Evolutionary conservation across 2,113 vertebrate genomes (phyloP).

Genomic region (Oceanodroma tethys): DNA sequence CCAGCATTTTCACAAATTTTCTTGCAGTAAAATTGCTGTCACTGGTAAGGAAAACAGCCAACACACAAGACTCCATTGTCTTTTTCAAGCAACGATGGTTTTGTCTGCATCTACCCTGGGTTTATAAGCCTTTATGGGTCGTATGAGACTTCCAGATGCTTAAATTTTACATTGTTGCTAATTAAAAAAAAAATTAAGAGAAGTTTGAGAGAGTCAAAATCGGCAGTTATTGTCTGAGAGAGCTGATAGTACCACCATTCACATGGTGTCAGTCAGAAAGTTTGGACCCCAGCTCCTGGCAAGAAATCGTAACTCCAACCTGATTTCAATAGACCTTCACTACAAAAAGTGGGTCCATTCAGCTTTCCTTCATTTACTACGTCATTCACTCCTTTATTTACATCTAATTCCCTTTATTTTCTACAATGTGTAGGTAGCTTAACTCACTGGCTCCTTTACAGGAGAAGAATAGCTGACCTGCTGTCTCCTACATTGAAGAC

Average conservation of each 20-base stretch:
- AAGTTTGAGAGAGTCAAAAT: neutral
- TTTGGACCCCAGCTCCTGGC: neutral
- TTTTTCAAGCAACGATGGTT: neutral
- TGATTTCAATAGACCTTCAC: rapidly evolving
- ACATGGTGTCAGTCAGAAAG: neutral
- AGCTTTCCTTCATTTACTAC: neutral
- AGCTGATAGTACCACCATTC: neutral
- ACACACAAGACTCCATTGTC: neutral
- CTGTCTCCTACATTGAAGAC: neutral
- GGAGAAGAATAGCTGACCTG: neutral
- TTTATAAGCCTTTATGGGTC: neutral
- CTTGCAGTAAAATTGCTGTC: neutral
- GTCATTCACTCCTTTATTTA: neutral
- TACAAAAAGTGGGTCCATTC: neutral
- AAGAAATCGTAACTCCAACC: neutral
- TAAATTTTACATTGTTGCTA: neutral
- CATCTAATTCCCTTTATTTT: neutral
- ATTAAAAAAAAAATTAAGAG: neutral
- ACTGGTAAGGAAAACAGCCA: neutral
- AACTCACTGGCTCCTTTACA: neutral
- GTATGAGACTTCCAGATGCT: neutral
- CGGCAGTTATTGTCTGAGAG: neutral
- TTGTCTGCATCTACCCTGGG: neutral
- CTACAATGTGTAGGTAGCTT: neutral
- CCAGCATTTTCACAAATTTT: neutral